These are phyloP conservation scores for Cheilosia pagana DNA, from an alignment of 2,888 invertebrate species.

Conservation along the genomic window DNA sequence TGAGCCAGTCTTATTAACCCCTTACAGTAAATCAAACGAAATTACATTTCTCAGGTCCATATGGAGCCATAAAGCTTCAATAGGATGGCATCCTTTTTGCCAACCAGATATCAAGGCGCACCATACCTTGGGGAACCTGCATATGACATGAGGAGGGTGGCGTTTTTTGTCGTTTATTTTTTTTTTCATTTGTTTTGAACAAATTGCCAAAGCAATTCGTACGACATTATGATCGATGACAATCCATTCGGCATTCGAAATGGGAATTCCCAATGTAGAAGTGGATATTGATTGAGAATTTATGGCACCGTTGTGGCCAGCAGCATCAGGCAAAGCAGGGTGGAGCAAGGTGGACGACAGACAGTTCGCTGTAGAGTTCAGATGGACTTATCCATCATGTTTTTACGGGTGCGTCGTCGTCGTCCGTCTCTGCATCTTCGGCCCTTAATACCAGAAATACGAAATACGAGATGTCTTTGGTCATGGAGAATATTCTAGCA, in stretches of 20 bases:
- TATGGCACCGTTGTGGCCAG: conserved; percentile 67
- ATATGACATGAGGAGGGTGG: conserved; percentile 63
- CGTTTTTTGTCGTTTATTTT: conserved; percentile 20
- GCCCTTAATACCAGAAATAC: conserved; percentile 6
- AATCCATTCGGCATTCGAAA: conserved; percentile 72
- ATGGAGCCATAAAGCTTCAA: conserved; percentile 73
- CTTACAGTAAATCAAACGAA: conserved; percentile 74
- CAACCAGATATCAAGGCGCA: neutral
- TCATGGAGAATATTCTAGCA: conserved; percentile 50
- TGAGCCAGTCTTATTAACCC: conserved; percentile 75
- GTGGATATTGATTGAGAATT: conserved; percentile 74
- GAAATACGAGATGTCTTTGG: conserved; percentile 59
- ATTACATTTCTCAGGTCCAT: conserved; percentile 74
- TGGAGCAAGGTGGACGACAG: conserved; percentile 62
- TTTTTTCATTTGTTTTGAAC: conserved; percentile 72
- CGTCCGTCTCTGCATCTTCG: neutral
- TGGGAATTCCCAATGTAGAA: conserved; percentile 74
- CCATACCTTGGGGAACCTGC: conserved; percentile 48
- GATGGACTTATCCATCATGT: conserved; percentile 73
- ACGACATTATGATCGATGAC: conserved; percentile 75
- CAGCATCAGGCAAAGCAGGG: conserved; percentile 54
- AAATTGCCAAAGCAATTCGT: conserved; percentile 75
- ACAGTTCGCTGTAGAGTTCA: conserved; percentile 60
- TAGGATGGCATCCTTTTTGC: conserved; percentile 71
- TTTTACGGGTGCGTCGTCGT: conserved; percentile 35